phyloP scores from a whole-genome alignment of 1,140 invertebrate genomes.

The Linepithema humile region DNA sequence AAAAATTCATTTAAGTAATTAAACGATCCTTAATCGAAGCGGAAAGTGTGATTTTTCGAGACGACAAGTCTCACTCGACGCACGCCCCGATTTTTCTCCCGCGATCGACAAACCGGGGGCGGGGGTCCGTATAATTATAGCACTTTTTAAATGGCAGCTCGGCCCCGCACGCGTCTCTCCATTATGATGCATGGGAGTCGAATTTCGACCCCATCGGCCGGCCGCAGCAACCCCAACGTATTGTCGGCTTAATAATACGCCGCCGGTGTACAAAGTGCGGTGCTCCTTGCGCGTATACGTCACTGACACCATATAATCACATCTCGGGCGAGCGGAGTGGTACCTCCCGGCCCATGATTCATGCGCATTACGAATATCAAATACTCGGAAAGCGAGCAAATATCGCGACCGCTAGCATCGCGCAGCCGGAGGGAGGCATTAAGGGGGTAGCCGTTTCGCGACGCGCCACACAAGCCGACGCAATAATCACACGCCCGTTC shows the following conservation, averaged over 20 bases:
- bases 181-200: constrained; percentile 79
- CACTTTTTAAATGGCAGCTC: constrained; percentile 74
- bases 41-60: constrained; percentile 12
- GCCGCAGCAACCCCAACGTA: constrained; percentile 75
- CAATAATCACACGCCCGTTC: constrained; percentile 35
- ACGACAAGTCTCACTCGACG: neutral
- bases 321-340: constrained; percentile 62
- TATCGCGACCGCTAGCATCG: constrained; percentile 21
- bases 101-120: constrained; percentile 39
- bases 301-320: constrained; percentile 81
- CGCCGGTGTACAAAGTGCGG: constrained; percentile 70
- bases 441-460: neutral
- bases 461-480: constrained; percentile 16
- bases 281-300: constrained; percentile 67
- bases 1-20: neutral
- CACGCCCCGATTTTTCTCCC: constrained; percentile 15
- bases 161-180: constrained; percentile 61
- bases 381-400: constrained; percentile 66
- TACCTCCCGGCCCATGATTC: constrained; percentile 68
- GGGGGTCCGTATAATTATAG: constrained; percentile 76
- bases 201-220: constrained; percentile 79
- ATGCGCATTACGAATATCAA: constrained; percentile 69
- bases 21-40: neutral
- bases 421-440: constrained; percentile 19
- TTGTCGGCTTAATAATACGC: constrained; percentile 79